These are phyloP conservation scores for Oostethus manadensis DNA, from an alignment of 2,113 vertebrate species.

Conservation along the genomic window DNA sequence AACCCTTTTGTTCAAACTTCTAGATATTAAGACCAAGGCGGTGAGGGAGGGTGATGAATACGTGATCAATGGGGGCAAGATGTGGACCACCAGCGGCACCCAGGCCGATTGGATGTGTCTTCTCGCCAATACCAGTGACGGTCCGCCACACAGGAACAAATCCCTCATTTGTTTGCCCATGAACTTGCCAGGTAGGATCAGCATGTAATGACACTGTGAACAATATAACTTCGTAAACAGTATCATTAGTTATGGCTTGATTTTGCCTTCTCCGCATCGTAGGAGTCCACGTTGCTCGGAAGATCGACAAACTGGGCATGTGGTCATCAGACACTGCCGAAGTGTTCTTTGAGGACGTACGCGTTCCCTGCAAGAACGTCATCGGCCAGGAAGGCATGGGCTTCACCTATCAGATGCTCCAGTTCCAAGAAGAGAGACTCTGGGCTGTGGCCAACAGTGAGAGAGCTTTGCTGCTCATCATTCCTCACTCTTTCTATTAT, in stretches of 20 bases:
- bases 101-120: slow-evolving; percentile 83
- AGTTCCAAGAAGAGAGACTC: slow-evolving; percentile 83
- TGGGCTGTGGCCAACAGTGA: slow-evolving; percentile 77
- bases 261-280: neutral
- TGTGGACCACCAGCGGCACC: slow-evolving; percentile 76
- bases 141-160: slow-evolving; percentile 75
- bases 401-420: slow-evolving; percentile 85
- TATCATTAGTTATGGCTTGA: neutral
- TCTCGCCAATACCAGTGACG: slow-evolving; percentile 74
- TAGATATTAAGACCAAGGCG: slow-evolving; percentile 78
- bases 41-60: slow-evolving; percentile 75
- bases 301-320: slow-evolving; percentile 83
- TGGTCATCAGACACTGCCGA: slow-evolving; percentile 79
- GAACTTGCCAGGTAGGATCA: slow-evolving; percentile 73
- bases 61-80: slow-evolving; percentile 79
- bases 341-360: slow-evolving; percentile 82
- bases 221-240: neutral
- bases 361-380: slow-evolving; percentile 74
- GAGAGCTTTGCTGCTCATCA: slow-evolving; percentile 16
- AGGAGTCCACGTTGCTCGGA: slow-evolving; percentile 79
- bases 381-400: slow-evolving; percentile 82
- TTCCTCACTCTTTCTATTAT: neutral
- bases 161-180: slow-evolving; percentile 81
- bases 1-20: neutral
- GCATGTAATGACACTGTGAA: neutral